Percentiles rank a stretch among this genome's conserved stretches.
Conservation (phyloP, 2,888 invertebrate genomes). For the Agrochola lychnidis region DNA sequence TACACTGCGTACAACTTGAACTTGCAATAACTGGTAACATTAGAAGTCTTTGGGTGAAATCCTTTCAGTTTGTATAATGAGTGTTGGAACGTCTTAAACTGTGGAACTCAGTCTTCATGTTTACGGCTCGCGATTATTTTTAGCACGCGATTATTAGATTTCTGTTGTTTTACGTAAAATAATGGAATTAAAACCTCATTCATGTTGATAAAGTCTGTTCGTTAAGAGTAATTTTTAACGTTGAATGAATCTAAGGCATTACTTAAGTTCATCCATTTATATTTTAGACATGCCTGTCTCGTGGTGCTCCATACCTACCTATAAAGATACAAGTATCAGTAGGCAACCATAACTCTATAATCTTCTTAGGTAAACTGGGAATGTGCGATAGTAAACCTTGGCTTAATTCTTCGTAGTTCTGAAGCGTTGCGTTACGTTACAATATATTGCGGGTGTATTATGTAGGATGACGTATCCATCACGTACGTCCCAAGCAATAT, state of each 20-base stretch:
- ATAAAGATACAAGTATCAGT: not conserved
- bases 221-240: not conserved
- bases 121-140: not conserved
- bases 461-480: not conserved
- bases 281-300: not conserved
- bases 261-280: not conserved
- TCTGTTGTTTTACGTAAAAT: not conserved
- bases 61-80: conserved; percentile 39
- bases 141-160: conserved; percentile 2
- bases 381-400: conserved; percentile 36
- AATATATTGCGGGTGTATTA: conserved; percentile 24
- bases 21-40: conserved; percentile 57
- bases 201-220: not conserved
- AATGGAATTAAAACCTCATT: conserved; percentile 15
- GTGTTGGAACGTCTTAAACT: conserved; percentile 20
- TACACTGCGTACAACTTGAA: conserved; percentile 75
- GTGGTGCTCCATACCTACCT: not conserved
- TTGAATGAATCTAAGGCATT: not conserved
- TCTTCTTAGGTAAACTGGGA: conserved; percentile 35
- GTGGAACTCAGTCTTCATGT: not conserved
- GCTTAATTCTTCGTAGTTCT: conserved; percentile 38
- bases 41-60: conserved; percentile 49
- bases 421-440: conserved; percentile 10
- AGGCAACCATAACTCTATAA: conserved; percentile 28
- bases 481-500: conserved; percentile 19